phyloP scores from a whole-genome alignment of 1,140 invertebrate species.

The Marisa cornuarietis region DNA sequence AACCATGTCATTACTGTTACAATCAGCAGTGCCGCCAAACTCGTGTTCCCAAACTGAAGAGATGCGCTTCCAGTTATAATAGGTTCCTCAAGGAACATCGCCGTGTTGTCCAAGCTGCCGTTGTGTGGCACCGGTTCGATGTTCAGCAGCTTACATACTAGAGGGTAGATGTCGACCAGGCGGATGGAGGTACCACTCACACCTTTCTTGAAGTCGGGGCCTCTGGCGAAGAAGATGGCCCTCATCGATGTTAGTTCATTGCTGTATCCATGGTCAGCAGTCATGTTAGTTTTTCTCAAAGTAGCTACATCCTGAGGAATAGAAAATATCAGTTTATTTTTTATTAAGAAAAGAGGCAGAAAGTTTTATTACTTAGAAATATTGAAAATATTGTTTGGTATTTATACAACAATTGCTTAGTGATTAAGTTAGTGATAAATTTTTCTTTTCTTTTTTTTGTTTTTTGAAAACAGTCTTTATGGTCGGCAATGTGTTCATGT shows the following conservation, averaged over 20 bases:
- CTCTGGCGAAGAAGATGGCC: constrained; percentile 76
- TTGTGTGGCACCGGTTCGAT: constrained; percentile 33
- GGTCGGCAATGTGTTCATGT: too few species aligned
- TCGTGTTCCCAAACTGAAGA: too few species aligned
- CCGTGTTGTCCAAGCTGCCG: constrained; percentile 27
- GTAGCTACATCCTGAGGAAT: constrained; percentile 7
- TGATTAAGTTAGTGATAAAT: too few species aligned
- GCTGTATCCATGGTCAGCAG: constrained; percentile 39
- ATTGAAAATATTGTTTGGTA: neutral
- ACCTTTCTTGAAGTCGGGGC: constrained; percentile 71
- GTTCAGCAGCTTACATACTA: constrained; percentile 72
- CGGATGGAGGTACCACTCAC: constrained; percentile 68
- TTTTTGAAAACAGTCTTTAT: too few species aligned
- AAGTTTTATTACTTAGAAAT: neutral
- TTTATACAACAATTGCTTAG: too few species aligned
- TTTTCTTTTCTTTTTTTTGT: too few species aligned
- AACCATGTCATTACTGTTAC: too few species aligned
- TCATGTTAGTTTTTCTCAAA: neutral
- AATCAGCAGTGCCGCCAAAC: too few species aligned
- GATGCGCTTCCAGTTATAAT: too few species aligned
- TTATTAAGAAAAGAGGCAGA: too few species aligned
- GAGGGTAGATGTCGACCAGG: constrained; percentile 73
- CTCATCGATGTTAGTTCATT: constrained; percentile 67
- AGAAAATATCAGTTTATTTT: neutral
- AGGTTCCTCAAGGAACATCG: neutral